These are phyloP conservation scores for Phrynosoma platyrhinos DNA, from an alignment of 2,113 vertebrate genomes.

Conservation along the genomic window DNA sequence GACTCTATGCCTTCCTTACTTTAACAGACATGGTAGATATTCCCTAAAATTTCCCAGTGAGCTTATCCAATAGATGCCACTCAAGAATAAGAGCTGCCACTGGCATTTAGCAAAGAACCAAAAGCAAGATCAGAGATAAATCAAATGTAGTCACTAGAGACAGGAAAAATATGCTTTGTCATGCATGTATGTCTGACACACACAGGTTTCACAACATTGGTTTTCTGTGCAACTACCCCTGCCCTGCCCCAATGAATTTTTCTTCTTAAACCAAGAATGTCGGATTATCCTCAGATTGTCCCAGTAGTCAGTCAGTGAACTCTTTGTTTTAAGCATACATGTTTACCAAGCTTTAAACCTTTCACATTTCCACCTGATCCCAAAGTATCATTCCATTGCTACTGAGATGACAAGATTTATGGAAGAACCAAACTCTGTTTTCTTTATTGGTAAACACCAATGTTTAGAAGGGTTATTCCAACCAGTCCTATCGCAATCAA, in stretches of 20 bases:
- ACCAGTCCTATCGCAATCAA: conserved; percentile 53
- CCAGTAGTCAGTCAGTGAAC: neutral
- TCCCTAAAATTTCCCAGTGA: neutral
- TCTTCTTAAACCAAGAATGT: too few species aligned
- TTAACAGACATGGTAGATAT: neutral
- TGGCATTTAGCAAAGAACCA: neutral
- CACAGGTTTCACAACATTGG: too few species aligned
- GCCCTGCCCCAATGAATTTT: too few species aligned
- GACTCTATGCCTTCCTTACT: neutral
- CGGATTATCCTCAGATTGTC: too few species aligned
- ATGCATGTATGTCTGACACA: too few species aligned
- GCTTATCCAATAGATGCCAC: neutral
- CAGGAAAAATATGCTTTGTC: too few species aligned
- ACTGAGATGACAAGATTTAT: conserved; percentile 43
- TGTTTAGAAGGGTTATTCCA: conserved; percentile 56
- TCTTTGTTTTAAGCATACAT: neutral
- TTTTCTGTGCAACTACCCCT: too few species aligned
- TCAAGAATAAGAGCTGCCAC: neutral
- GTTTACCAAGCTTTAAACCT: neutral
- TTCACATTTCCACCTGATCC: neutral
- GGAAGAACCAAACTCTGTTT: conserved; percentile 25
- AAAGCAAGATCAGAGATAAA: neutral
- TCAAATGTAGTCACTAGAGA: neutral
- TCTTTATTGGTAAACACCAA: conserved; percentile 50
- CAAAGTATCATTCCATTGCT: conserved; percentile 33